phyloP scores from a whole-genome alignment of 2,888 invertebrate genomes.

The Drosophila multiciliata region DNA sequence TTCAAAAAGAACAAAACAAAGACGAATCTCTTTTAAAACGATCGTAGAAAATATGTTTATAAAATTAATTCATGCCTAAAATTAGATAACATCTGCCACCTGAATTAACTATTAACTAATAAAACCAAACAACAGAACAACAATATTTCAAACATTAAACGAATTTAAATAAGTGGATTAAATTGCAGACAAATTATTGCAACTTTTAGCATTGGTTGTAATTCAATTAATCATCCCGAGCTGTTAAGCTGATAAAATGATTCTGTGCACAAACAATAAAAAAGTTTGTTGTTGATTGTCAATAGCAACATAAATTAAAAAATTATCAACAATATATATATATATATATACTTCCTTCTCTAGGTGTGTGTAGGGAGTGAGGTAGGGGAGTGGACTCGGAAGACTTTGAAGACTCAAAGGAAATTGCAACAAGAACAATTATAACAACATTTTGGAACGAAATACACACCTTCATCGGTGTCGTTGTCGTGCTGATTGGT shows the following conservation, averaged over 20 bases:
- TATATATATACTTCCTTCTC: slow-evolving; percentile 1
- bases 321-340: neutral
- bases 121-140: slow-evolving; percentile 24
- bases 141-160: neutral
- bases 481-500: slow-evolving; percentile 81
- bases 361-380: neutral
- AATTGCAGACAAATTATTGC: neutral
- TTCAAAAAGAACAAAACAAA: neutral
- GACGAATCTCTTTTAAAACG: slow-evolving; percentile 5
- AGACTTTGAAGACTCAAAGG: slow-evolving; percentile 14
- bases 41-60: slow-evolving; percentile 4
- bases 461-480: slow-evolving; percentile 73
- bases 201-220: neutral
- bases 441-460: slow-evolving; percentile 28
- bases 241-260: neutral
- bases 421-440: slow-evolving; percentile 51
- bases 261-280: neutral
- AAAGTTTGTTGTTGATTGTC: neutral
- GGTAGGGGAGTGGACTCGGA: neutral
- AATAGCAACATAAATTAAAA: slow-evolving; percentile 5
- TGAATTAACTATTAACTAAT: slow-evolving; percentile 16
- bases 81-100: slow-evolving; percentile 40
- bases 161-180: neutral
- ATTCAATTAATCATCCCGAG: neutral
- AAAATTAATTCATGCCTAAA: slow-evolving; percentile 22